Percentiles rank a stretch among this genome's conserved stretches.
Evolutionary conservation across 2,888 invertebrate species (phyloP).

Genomic region (Mythimna ferrago): DNA sequence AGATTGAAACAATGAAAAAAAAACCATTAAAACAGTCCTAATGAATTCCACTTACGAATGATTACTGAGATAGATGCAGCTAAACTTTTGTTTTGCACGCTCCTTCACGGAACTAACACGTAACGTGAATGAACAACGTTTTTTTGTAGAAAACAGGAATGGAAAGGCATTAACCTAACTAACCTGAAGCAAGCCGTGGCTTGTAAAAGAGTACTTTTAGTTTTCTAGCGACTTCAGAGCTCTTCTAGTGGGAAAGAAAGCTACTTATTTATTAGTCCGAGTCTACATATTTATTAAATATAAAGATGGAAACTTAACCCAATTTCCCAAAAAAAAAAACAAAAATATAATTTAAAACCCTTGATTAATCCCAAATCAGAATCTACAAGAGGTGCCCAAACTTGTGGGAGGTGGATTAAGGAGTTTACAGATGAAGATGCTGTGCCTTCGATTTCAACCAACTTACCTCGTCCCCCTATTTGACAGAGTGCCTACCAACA

Average conservation of each 20-base stretch:
- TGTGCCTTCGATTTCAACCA: no score
- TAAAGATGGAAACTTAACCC: no score
- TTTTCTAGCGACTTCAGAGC: slow-evolving; percentile 17
- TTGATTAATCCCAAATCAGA: no score
- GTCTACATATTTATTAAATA: not conserved
- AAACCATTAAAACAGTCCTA: slow-evolving; percentile 34
- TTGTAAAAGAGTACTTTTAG: slow-evolving; percentile 21
- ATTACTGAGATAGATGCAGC: slow-evolving; percentile 31
- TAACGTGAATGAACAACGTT: slow-evolving; percentile 28
- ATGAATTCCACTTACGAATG: slow-evolving; percentile 42
- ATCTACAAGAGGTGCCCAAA: no score
- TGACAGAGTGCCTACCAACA: no score
- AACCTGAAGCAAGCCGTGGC: slow-evolving; percentile 9
- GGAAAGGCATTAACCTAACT: slow-evolving; percentile 46
- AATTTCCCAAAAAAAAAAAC: no score
- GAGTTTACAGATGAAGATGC: no score
- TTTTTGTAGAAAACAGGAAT: slow-evolving; percentile 17
- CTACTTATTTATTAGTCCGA: not conserved
- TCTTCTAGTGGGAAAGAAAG: slow-evolving; percentile 4
- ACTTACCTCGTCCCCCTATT: no score
- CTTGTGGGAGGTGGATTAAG: no score
- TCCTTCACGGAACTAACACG: slow-evolving; percentile 27
- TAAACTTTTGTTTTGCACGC: slow-evolving; percentile 44
- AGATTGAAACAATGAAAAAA: slow-evolving; percentile 35
- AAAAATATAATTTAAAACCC: no score